A percentile compares a stretch with the other conserved stretches of the same genome.
Conservation (phyloP, 2,888 invertebrate genomes). For the Caenorhabditis sp. region DNA sequence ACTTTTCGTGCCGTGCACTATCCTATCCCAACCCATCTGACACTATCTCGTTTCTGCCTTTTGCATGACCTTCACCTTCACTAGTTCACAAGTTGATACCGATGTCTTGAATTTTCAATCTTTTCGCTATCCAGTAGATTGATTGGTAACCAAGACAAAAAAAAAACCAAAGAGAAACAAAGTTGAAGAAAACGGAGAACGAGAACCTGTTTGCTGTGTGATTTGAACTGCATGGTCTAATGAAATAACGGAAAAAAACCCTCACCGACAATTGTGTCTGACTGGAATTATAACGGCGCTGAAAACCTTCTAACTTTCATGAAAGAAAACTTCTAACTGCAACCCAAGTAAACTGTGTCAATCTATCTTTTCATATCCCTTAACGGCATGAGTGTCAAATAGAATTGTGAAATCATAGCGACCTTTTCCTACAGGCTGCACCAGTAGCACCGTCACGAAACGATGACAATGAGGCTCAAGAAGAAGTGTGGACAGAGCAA, state of each 20-base stretch:
- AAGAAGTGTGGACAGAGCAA: conserved; percentile 61
- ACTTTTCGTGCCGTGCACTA: conserved; percentile 31
- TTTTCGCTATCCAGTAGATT: not conserved
- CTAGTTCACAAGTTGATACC: conserved; percentile 9
- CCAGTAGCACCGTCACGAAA: conserved; percentile 25
- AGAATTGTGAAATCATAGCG: not conserved
- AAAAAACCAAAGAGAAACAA: no score
- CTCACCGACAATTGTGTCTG: no score
- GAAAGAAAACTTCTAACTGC: not conserved
- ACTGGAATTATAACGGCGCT: no score
- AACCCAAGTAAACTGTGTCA: not conserved
- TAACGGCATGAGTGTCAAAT: conserved; percentile 36
- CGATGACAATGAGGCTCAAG: conserved; percentile 48
- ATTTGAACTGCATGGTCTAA: conserved; percentile 19
- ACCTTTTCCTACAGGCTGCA: conserved; percentile 21
- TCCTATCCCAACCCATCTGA: conserved; percentile 11
- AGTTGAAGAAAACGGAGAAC: not conserved
- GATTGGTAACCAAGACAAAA: not conserved
- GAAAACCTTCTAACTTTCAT: no score
- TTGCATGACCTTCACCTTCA: conserved; percentile 40
- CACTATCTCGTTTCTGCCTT: conserved; percentile 6
- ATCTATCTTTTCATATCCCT: not conserved
- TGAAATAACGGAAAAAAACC: conserved; percentile 1
- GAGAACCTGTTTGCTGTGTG: conserved; percentile 28
- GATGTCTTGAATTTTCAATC: conserved; percentile 20